Conservation (phyloP, 1,140 invertebrate species). For the Diabrotica virgifera region DNA sequence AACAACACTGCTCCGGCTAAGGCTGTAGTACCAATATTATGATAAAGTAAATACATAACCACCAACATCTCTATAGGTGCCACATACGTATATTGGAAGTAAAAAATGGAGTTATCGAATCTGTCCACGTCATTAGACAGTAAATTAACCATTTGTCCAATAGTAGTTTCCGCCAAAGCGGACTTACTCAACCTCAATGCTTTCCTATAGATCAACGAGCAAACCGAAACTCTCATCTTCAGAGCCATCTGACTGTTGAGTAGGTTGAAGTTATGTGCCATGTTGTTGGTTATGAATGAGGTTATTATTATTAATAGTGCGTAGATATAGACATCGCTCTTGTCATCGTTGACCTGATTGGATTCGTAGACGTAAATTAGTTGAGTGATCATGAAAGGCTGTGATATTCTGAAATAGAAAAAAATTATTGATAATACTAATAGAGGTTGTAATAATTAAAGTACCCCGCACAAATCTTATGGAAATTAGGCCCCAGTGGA, state of each 20-base stretch:
- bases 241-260: slow-evolving; percentile 67
- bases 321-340: slow-evolving; percentile 62
- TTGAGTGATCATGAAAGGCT: slow-evolving; percentile 28
- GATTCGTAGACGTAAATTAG: slow-evolving; percentile 27
- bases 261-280: slow-evolving; percentile 78
- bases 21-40: slow-evolving; percentile 66
- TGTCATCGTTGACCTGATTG: slow-evolving; percentile 22
- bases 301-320: slow-evolving; percentile 67
- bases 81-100: slow-evolving; percentile 65
- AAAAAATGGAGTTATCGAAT: slow-evolving; percentile 64
- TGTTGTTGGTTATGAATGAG: slow-evolving; percentile 59
- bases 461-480: too few species aligned
- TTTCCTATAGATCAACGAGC: slow-evolving; percentile 81
- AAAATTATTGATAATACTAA: not conserved
- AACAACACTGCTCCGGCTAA: slow-evolving; percentile 76
- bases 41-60: slow-evolving; percentile 72
- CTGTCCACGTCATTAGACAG: slow-evolving; percentile 77
- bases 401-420: slow-evolving; percentile 49
- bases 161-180: slow-evolving; percentile 70
- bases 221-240: slow-evolving; percentile 76
- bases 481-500: too few species aligned
- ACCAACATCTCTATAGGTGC: slow-evolving; percentile 74
- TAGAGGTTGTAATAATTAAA: too few species aligned
- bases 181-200: slow-evolving; percentile 59
- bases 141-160: slow-evolving; percentile 82